Percentiles rank a stretch among this genome's conserved stretches.
Conservation (phyloP, 92 coral and sea anemone genomes). For the Epizoanthus scotinus region DNA sequence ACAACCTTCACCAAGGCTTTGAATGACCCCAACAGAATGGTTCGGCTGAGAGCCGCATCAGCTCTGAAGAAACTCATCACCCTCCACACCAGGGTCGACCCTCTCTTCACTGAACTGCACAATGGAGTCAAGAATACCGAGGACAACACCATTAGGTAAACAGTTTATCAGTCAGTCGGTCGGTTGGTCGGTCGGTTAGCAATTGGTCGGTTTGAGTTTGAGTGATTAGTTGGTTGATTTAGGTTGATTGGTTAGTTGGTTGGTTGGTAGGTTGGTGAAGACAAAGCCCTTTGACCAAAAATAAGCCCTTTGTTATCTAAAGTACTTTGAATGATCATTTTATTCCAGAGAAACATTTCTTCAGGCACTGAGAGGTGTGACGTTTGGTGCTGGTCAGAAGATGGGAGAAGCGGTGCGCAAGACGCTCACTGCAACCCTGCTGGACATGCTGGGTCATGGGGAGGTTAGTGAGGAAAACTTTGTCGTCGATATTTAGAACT, state of each 20-base stretch:
- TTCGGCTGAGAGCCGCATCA: slow-evolving; percentile 86
- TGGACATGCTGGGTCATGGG: slow-evolving; percentile 80
- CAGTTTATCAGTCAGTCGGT: no score
- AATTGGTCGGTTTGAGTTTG: no score
- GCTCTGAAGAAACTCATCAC: slow-evolving; percentile 87
- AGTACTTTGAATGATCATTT: neutral
- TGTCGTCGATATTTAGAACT: neutral
- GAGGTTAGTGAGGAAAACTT: slow-evolving; percentile 61
- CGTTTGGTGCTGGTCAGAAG: slow-evolving; percentile 90
- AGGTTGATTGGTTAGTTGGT: no score
- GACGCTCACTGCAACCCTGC: slow-evolving; percentile 67
- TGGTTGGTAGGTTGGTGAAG: neutral
- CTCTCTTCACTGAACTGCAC: slow-evolving; percentile 95
- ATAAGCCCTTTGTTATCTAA: no score
- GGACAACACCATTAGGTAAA: slow-evolving; percentile 87
- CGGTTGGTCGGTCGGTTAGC: neutral
- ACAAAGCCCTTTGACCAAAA: no score
- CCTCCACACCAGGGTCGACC: slow-evolving; percentile 97
- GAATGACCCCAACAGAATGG: slow-evolving; percentile 90
- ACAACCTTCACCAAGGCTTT: slow-evolving; percentile 97
- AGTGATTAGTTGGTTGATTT: no score
- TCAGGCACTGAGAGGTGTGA: slow-evolving; percentile 93
- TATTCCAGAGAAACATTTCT: slow-evolving; percentile 83
- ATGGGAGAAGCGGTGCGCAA: slow-evolving; percentile 96
- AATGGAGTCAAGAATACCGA: slow-evolving; percentile 97